Conservation (phyloP, 2,797 vertebrate species). For the Lepilemur septentrionalis region DNA sequence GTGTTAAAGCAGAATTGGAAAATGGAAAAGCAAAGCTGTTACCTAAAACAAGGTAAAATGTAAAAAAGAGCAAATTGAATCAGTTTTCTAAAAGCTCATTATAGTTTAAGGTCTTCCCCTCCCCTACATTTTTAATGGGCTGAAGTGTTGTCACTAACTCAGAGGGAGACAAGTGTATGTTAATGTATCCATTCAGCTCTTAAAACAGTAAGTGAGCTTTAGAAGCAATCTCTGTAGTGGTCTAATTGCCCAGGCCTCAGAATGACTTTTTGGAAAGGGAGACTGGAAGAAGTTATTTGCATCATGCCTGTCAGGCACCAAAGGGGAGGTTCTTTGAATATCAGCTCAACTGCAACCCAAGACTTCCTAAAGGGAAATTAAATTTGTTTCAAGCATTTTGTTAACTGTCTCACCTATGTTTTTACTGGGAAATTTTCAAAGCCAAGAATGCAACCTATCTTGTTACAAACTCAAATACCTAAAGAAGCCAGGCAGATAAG, state of each 20-base stretch:
- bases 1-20: not conserved
- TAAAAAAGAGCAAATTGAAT: not conserved
- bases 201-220: not conserved
- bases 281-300: not conserved
- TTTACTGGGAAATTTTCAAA: not conserved
- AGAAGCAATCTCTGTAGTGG: not conserved
- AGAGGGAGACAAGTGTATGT: not conserved
- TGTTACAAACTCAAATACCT: not conserved
- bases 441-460: not conserved
- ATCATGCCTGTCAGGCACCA: not conserved
- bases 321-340: not conserved
- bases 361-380: not conserved
- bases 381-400: not conserved
- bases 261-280: not conserved
- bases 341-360: not conserved
- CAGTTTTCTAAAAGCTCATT: not conserved
- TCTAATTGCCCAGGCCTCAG: not conserved
- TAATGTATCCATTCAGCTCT: not conserved
- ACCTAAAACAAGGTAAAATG: conserved; percentile 25
- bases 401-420: not conserved
- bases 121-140: not conserved
- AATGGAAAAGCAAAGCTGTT: not conserved
- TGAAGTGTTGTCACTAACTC: not conserved
- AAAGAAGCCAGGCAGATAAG: not conserved
- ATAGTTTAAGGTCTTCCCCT: not conserved